Conservation (phyloP, 2,888 invertebrate genomes). For the Prosapia bicincta region DNA sequence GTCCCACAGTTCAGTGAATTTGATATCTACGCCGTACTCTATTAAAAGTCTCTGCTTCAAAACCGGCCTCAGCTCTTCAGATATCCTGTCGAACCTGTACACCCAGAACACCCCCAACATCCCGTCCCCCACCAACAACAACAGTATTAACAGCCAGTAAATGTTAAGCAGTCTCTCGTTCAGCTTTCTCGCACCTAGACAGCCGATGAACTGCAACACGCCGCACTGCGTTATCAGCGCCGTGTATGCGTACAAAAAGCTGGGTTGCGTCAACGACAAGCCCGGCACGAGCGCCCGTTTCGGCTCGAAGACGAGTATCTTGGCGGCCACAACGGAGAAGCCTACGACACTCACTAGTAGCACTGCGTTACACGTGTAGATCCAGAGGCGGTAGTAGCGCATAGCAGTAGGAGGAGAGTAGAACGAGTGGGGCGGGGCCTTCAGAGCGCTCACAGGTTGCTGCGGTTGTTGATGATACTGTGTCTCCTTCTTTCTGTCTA, state of each 20-base stretch:
- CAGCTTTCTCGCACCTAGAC: conserved; percentile 74
- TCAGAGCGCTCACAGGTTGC: conserved; percentile 23
- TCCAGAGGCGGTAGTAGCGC: conserved; percentile 88
- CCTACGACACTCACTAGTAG: conserved; percentile 76
- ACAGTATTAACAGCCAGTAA: conserved; percentile 77
- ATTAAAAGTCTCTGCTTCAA: conserved; percentile 53
- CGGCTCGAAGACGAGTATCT: conserved; percentile 61
- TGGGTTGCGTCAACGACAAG: conserved; percentile 72
- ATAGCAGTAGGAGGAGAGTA: conserved; percentile 48
- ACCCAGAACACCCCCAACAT: conserved; percentile 84
- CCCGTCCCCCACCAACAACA: conserved; percentile 77
- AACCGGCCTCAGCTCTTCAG: conserved; percentile 68
- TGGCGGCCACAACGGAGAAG: conserved; percentile 44
- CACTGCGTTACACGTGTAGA: conserved; percentile 88
- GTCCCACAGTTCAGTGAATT: conserved; percentile 76
- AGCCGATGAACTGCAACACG: conserved; percentile 64
- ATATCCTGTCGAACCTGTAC: conserved; percentile 71
- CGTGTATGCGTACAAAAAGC: conserved; percentile 79
- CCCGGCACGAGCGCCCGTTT: conserved; percentile 68
- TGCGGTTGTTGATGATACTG: conserved; percentile 24
- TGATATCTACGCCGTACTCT: conserved; percentile 63
- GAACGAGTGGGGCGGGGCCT: conserved; percentile 19
- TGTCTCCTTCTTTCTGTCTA: conserved; percentile 18
- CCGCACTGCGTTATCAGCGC: conserved; percentile 71
- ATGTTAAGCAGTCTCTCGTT: conserved; percentile 78